Evolutionary conservation across 1,140 invertebrate species (phyloP), one percentile per base, ranked within the genome.

Genomic region (Hyphantria cunea): DNA sequence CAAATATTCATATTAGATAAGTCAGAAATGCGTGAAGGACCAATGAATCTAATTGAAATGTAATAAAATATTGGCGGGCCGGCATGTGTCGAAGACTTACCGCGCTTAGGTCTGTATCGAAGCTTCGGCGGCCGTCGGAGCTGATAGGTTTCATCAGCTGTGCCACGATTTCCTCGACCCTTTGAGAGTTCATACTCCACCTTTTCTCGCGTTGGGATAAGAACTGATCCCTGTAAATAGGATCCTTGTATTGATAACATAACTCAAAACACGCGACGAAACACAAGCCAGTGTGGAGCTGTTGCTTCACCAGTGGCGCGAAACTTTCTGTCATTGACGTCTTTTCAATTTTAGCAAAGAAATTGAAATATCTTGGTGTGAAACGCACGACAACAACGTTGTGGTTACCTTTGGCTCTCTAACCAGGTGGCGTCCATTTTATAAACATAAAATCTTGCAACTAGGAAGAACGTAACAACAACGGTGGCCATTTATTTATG

Each of bases 401-500:
- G 9, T 44, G 17, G 51, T 71, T 84, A 89, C 86, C 83, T 85
- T 56, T 63, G 78, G 51, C 73, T 76, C 49, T 76, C 69, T 51
- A 63, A 66, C 55, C 39, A 72, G 64, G 82, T 80, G 78, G 80
- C 87, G 76, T 90, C 87, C 87, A 90, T 90, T 83, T 90, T 86
- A 88, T 56, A 82, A 86, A 84, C 78, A 90, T 83, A 76, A 74
- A 85, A 82, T 79, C 67, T 72, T 72, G 68, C 66, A 74, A 83
- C 78, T 80, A 90, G 75, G 78, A 87, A 80, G 72, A 88, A 82
- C 80, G 83, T 87, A 87, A 88, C 67, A 80, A 79, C 69, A 86
- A 88, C 84, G 85, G 87, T 90, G 87, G 80, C 85, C 85, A 90
- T 88, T 90, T 90, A 88, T 88, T 88, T 87, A 83, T 72, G 82